These are phyloP conservation scores for Microplitis manilae DNA, from an alignment of 2,888 invertebrate genomes.

Conservation along the genomic window DNA sequence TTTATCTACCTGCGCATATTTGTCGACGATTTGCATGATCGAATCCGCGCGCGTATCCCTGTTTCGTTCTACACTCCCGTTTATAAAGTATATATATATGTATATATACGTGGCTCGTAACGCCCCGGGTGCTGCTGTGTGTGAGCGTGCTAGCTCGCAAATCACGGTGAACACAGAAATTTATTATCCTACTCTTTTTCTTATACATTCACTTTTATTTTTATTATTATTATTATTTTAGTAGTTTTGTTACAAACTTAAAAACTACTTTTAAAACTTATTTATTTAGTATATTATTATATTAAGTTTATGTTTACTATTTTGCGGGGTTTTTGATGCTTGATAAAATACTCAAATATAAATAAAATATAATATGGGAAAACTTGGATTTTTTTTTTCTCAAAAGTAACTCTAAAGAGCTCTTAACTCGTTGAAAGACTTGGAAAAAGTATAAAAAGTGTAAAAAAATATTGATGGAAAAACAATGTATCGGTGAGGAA, in stretches of 20 bases:
- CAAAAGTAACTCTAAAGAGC: background rate
- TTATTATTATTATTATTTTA: slow-evolving; percentile 1
- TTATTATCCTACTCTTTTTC: slow-evolving; percentile 26
- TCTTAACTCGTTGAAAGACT: background rate
- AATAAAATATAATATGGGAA: background rate
- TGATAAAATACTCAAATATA: background rate
- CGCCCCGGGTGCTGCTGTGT: slow-evolving; percentile 32
- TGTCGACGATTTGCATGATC: slow-evolving; percentile 56
- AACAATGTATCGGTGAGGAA: slow-evolving; percentile 56
- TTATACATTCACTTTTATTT: slow-evolving; percentile 12
- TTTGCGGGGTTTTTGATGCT: background rate
- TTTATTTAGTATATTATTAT: background rate
- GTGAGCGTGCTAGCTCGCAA: slow-evolving; percentile 35
- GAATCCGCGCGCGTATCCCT: slow-evolving; percentile 40
- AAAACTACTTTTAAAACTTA: slow-evolving; percentile 6
- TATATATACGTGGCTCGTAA: slow-evolving; percentile 31
- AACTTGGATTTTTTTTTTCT: too few relatives aligned
- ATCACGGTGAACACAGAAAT: slow-evolving; percentile 43
- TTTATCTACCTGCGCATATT: slow-evolving; percentile 53
- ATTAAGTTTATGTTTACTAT: background rate
- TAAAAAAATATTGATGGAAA: slow-evolving; percentile 5
- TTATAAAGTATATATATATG: slow-evolving; percentile 7
- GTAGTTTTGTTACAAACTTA: background rate
- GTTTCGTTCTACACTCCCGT: slow-evolving; percentile 28
- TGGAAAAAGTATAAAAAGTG: background rate